These are phyloP conservation scores for Colistium nudipinnis DNA, from an alignment of 2,113 vertebrate species.

Conservation along the genomic window DNA sequence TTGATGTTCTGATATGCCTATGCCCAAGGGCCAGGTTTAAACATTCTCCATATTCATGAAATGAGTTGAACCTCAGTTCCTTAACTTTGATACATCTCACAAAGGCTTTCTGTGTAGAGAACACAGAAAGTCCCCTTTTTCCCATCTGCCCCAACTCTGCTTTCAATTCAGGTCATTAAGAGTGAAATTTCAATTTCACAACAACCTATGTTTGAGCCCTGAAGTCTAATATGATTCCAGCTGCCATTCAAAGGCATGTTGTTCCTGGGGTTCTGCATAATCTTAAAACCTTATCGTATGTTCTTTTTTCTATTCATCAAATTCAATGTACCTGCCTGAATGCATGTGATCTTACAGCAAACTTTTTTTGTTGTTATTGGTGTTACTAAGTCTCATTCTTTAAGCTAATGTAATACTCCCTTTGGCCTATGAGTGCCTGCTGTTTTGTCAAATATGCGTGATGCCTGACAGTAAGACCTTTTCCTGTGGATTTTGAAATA, in stretches of 20 bases:
- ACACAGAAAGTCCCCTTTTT: constrained; percentile 32
- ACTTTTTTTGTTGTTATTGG: constrained; percentile 15
- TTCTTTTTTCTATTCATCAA: constrained; percentile 16
- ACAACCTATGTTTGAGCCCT: constrained; percentile 30
- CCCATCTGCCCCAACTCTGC: constrained; percentile 26
- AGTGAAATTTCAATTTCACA: constrained; percentile 51
- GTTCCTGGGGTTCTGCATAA: neutral
- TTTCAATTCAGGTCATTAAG: constrained; percentile 38
- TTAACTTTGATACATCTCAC: constrained; percentile 45
- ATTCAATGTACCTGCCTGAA: neutral
- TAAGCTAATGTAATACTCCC: neutral
- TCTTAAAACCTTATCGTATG: constrained; percentile 13
- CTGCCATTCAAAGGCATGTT: constrained; percentile 2
- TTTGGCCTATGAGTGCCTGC: neutral
- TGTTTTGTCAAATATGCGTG: constrained; percentile 29
- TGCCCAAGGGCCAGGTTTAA: constrained; percentile 14
- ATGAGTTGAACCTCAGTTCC: constrained; percentile 6
- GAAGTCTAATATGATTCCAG: constrained; percentile 24
- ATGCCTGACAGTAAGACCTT: constrained; percentile 26
- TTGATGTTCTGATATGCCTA: constrained; percentile 47
- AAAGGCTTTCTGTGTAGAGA: constrained; percentile 54
- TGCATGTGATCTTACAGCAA: constrained; percentile 10
- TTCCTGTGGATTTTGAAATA: constrained; percentile 45
- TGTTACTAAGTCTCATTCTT: constrained; percentile 13
- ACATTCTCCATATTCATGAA: constrained; percentile 55